Percentiles rank a stretch among this genome's conserved stretches.
Evolutionary conservation across 2,888 invertebrate species (phyloP).

Genomic region (Dendrolimus houi): DNA sequence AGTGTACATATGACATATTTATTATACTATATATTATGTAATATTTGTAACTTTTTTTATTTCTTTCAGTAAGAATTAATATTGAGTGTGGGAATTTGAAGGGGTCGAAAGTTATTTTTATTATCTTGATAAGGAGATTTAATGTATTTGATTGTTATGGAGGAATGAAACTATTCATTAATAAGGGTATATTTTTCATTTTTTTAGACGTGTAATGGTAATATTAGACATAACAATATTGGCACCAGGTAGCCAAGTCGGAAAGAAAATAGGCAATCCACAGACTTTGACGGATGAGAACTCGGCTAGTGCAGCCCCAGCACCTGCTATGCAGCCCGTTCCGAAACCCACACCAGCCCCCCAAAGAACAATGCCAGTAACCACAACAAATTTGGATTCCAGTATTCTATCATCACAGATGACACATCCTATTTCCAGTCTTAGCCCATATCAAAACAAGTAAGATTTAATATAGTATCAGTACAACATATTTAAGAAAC

Average conservation of each 20-base stretch:
- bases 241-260: constrained; percentile 82
- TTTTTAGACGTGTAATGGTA: constrained; percentile 87
- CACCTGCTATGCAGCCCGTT: constrained; percentile 29
- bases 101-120: too few relatives aligned
- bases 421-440: constrained; percentile 86
- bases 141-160: too few relatives aligned
- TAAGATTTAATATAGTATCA: constrained; percentile 33
- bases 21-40: too few relatives aligned
- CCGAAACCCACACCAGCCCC: constrained; percentile 25
- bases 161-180: too few relatives aligned
- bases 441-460: constrained; percentile 97
- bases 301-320: constrained; percentile 25
- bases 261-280: constrained; percentile 87
- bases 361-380: constrained; percentile 19
- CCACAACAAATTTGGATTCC: constrained; percentile 41
- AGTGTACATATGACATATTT: too few relatives aligned
- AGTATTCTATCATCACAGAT: constrained; percentile 65
- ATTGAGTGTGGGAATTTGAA: too few relatives aligned
- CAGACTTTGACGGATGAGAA: constrained; percentile 77
- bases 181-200: background rate
- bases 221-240: constrained; percentile 87
- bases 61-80: too few relatives aligned
- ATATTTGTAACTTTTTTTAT: too few relatives aligned
- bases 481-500: too few relatives aligned
- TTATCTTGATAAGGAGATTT: too few relatives aligned